phyloP scores from a whole-genome alignment of 2,888 invertebrate species.

The Bombylius major region DNA sequence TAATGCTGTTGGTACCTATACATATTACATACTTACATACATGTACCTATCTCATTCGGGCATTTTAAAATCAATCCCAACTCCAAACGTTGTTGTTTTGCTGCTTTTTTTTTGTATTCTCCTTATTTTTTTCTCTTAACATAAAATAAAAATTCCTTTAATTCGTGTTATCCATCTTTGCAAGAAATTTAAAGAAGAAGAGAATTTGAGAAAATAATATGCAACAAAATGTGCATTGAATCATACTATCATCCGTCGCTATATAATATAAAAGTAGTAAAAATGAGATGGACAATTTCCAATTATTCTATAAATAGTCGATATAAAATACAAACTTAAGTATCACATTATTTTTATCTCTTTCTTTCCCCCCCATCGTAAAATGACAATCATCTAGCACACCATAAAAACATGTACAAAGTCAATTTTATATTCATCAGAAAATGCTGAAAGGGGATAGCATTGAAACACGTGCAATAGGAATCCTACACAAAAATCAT shows the following conservation, averaged over 20 bases:
- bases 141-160: not conserved
- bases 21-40: not conserved
- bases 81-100: not conserved
- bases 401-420: constrained; percentile 15
- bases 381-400: constrained; percentile 17
- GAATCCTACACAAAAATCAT: not conserved
- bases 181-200: not conserved
- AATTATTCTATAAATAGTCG: constrained; percentile 9
- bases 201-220: not conserved
- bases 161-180: not conserved
- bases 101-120: not conserved
- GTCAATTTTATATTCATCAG: constrained; percentile 14
- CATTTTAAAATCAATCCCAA: not conserved
- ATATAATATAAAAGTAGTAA: not conserved
- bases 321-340: constrained; percentile 12
- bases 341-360: constrained; percentile 14
- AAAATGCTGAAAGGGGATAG: constrained; percentile 4
- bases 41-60: not conserved
- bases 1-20: too few species aligned
- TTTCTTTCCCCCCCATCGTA: constrained; percentile 11
- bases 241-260: not conserved
- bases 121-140: not conserved
- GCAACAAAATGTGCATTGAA: not conserved
- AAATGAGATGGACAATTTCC: constrained; percentile 1
- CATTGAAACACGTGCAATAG: not conserved